These are phyloP conservation scores for Venturia canescens DNA, from an alignment of 1,140 invertebrate species.

Conservation along the genomic window DNA sequence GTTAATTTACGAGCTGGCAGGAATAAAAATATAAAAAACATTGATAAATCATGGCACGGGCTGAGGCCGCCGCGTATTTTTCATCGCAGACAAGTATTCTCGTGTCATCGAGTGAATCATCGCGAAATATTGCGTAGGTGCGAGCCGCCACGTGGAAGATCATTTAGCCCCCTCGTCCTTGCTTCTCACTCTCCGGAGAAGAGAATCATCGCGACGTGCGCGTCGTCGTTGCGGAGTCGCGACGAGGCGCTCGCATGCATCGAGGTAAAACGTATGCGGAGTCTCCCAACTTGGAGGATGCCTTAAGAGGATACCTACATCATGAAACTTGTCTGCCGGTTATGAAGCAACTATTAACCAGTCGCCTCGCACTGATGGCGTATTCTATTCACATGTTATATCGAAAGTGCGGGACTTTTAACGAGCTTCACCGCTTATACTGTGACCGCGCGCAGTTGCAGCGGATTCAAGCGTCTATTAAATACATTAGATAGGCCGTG, in stretches of 20 bases:
- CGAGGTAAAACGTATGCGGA: not conserved
- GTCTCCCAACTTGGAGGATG: conserved; percentile 24
- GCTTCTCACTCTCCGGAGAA: not conserved
- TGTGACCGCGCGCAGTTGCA: not conserved
- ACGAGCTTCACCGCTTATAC: conserved; percentile 56
- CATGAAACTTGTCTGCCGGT: conserved; percentile 61
- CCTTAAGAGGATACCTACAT: conserved; percentile 58
- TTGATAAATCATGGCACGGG: not conserved
- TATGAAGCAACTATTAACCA: conserved; percentile 65
- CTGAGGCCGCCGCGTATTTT: not conserved
- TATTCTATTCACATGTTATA: conserved; percentile 61
- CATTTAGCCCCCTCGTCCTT: not conserved
- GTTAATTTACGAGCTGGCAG: not conserved
- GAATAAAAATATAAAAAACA: not conserved
- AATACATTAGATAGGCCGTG: conserved; percentile 23
- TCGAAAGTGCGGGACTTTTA: conserved; percentile 56
- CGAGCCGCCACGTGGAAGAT: conserved; percentile 22
- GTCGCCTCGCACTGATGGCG: conserved; percentile 58
- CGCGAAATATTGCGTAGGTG: conserved; percentile 32
- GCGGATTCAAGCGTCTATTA: conserved; percentile 9
- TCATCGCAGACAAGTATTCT: conserved; percentile 36
- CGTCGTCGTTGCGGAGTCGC: not conserved
- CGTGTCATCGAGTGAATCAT: conserved; percentile 54
- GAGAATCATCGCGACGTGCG: conserved; percentile 36
- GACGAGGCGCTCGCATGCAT: not conserved